phyloP scores from a whole-genome alignment of 2,797 vertebrate genomes.

The Alfaro cultratus region DNA sequence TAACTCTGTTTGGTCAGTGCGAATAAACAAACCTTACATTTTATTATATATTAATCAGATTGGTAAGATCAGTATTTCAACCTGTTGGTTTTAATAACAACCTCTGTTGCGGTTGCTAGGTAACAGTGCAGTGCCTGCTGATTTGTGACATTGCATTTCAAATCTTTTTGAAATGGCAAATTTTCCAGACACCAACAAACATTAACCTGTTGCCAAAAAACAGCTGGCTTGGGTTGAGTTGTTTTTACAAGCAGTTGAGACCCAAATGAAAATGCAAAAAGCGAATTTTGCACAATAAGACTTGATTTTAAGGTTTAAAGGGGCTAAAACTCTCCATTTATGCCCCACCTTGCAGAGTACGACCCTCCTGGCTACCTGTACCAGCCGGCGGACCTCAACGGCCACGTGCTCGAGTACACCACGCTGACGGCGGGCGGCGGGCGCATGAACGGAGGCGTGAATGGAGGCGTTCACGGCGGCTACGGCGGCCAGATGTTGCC shows the following conservation, averaged over 20 bases:
- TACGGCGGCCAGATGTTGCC: conserved; percentile 79
- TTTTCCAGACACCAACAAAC: too few species aligned
- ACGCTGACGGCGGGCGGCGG: conserved; percentile 79
- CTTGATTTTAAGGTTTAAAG: not conserved
- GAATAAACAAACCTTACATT: not conserved
- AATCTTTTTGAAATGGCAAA: too few species aligned
- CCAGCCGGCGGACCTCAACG: conserved; percentile 87
- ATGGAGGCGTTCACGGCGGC: conserved; percentile 81
- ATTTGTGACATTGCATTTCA: too few species aligned
- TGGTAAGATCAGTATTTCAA: not conserved
- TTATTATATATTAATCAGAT: not conserved
- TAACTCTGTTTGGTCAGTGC: not conserved
- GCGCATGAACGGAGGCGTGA: conserved; percentile 83
- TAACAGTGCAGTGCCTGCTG: too few species aligned
- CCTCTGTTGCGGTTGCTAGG: too few species aligned
- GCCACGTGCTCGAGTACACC: conserved; percentile 89
- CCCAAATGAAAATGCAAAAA: too few species aligned
- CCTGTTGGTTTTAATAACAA: not conserved
- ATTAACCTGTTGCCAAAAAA: too few species aligned
- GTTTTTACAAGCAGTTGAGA: too few species aligned
- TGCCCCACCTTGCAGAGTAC: conserved; percentile 81
- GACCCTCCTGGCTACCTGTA: conserved; percentile 91
- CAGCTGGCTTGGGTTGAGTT: too few species aligned
- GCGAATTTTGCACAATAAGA: not conserved
- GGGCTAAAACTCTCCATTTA: not conserved